A percentile compares a stretch with the other conserved stretches of the same genome.
Conservation (phyloP, 1,140 invertebrate genomes). For the Lamellibrachia luymesi region DNA sequence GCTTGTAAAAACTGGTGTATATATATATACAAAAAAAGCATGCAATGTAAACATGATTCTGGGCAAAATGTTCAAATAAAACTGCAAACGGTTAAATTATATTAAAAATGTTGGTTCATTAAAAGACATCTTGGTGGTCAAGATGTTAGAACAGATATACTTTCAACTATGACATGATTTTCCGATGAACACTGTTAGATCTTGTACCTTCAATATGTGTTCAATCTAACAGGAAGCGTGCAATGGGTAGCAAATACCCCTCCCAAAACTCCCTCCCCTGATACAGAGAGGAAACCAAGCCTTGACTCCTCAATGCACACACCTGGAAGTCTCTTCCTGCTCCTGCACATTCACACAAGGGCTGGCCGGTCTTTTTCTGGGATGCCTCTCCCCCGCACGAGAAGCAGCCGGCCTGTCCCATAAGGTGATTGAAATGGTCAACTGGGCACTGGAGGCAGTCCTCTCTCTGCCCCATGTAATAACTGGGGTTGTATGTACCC, state of each 20-base stretch:
- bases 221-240: too few relatives aligned
- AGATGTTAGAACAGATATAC: too few relatives aligned
- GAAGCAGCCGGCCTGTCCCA: conserved; percentile 45
- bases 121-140: too few relatives aligned
- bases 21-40: not conserved
- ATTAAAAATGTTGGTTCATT: too few relatives aligned
- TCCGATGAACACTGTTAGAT: too few relatives aligned
- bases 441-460: conserved; percentile 43
- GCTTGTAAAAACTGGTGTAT: too few relatives aligned
- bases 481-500: conserved; percentile 39
- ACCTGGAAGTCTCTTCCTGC: conserved; percentile 52
- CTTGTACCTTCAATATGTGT: too few relatives aligned
- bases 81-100: not conserved
- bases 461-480: conserved; percentile 30
- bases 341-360: conserved; percentile 44
- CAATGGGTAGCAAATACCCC: too few relatives aligned
- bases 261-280: too few relatives aligned
- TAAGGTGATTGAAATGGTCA: conserved; percentile 46
- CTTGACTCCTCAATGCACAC: not conserved
- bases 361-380: conserved; percentile 38
- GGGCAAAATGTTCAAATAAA: not conserved
- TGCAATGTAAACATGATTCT: not conserved
- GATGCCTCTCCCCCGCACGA: conserved; percentile 44
- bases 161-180: too few relatives aligned
- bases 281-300: too few relatives aligned